Evolutionary conservation across 2,797 vertebrate genomes (phyloP), one percentile per base, ranked within the genome.

Genomic region (Simalia tracyae): DNA sequence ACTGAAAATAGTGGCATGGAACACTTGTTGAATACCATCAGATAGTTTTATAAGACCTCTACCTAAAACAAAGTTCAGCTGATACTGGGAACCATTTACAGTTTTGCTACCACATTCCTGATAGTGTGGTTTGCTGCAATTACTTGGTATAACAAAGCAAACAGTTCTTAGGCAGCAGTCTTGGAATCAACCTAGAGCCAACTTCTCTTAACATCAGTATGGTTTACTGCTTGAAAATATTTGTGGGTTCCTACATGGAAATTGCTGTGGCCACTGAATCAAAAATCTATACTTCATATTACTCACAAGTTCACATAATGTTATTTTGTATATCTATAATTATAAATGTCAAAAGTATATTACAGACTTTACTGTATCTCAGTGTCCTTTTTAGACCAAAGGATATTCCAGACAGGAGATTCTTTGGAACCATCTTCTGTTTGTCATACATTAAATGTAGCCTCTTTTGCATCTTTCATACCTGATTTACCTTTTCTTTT

Each of bases 1-100:
- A 24, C 63, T 86, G 61, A 92, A 89, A 89, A 59, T 50, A 92
- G 81, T 90, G 64, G 36, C 84, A 87, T 10, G 61, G 81, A 56
- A 85, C 36, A 60, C 28, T n/a, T 59, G 64, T 28, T 86, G 63
- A 54, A 64, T 22, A 17, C 12, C 28, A 57, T 88, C 42, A 66
- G 89, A 66, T 64, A 84, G 31, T 14, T n/a, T 87, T 57, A 88
- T 54, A 87, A 88, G 22, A n/a, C 84, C 84, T 85, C 12, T 56
- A 17, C 5, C 24, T 84, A 57, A 89, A 84, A 64, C 12, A 24
- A 17, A 12, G 11, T 46, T 5, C 36, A 86, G 5, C 6, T 86
- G 26, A 61, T 50, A 72, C 9, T 0, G 84, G 24, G 46, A 68
- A 76, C 6, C 3, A 31, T 28, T 85, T 84, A 56, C n/a, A 31